Percentiles rank a stretch among this genome's conserved stretches.
Evolutionary conservation across 1,140 invertebrate species (phyloP).

Genomic region (Adoxophyes honmai): DNA sequence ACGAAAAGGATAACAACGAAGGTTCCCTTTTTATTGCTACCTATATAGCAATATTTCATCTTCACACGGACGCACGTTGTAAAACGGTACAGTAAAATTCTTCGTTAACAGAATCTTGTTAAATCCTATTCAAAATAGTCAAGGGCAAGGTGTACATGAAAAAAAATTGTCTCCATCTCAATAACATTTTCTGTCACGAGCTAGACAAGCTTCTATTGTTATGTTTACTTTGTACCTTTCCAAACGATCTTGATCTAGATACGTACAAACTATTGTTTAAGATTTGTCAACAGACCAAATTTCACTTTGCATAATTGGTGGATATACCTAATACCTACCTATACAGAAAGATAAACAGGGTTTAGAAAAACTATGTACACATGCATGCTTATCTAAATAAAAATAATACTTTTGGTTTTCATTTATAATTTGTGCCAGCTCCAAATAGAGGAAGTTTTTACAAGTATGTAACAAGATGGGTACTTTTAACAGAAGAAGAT

Average conservation of each 20-base stretch:
- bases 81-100: slow-evolving; percentile 29
- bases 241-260: slow-evolving; percentile 53
- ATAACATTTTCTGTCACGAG: slow-evolving; percentile 58
- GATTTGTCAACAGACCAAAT: too few relatives aligned
- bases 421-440: too few relatives aligned
- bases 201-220: slow-evolving; percentile 42
- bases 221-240: slow-evolving; percentile 30
- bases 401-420: too few relatives aligned
- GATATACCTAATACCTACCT: too few relatives aligned
- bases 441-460: too few relatives aligned
- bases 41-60: slow-evolving; percentile 69
- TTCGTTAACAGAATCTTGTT: slow-evolving; percentile 45
- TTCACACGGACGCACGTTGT: slow-evolving; percentile 37
- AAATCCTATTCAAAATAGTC: slow-evolving; percentile 48
- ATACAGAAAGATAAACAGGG: too few relatives aligned
- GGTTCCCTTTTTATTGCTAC: slow-evolving; percentile 50
- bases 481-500: too few relatives aligned
- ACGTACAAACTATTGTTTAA: too few relatives aligned
- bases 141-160: slow-evolving; percentile 57
- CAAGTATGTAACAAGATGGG: too few relatives aligned
- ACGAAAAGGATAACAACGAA: slow-evolving; percentile 52
- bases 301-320: too few relatives aligned
- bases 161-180: slow-evolving; percentile 39
- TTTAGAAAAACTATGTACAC: too few relatives aligned
- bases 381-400: too few relatives aligned